phyloP scores from a whole-genome alignment of 2,113 vertebrate genomes.

The Nycticryphes semicollaris region DNA sequence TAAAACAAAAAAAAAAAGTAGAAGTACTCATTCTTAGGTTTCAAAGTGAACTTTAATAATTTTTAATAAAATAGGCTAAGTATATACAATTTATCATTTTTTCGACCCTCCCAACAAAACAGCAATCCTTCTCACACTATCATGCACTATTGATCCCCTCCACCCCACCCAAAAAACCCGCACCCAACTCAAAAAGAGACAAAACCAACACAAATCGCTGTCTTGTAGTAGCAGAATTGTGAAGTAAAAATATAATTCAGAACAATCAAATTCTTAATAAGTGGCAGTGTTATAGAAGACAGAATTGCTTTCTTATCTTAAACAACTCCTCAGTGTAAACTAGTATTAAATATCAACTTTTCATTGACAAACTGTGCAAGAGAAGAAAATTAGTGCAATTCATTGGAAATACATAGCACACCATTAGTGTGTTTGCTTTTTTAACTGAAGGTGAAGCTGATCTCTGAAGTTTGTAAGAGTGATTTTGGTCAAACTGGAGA shows the following conservation, averaged over 20 bases:
- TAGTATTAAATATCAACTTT: not conserved
- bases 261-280: not conserved
- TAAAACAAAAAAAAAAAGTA: not conserved
- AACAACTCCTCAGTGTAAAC: not conserved
- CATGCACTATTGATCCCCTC: not conserved
- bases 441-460: not conserved
- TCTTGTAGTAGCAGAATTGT: not conserved
- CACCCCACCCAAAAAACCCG: not conserved
- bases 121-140: not conserved
- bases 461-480: not conserved
- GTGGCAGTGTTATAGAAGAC: not conserved
- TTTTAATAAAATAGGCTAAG: not conserved
- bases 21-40: not conserved
- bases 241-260: not conserved
- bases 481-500: not conserved
- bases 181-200: not conserved
- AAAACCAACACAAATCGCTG: not conserved
- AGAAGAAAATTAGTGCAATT: not conserved
- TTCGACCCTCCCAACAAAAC: not conserved
- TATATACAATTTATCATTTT: not conserved
- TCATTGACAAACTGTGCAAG: not conserved
- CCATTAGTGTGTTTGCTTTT: fast-evolving
- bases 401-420: not conserved
- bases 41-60: not conserved
- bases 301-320: not conserved